These are phyloP conservation scores for Meloidogyne hapla DNA, from an alignment of 1,140 invertebrate species.

Conservation along the genomic window DNA sequence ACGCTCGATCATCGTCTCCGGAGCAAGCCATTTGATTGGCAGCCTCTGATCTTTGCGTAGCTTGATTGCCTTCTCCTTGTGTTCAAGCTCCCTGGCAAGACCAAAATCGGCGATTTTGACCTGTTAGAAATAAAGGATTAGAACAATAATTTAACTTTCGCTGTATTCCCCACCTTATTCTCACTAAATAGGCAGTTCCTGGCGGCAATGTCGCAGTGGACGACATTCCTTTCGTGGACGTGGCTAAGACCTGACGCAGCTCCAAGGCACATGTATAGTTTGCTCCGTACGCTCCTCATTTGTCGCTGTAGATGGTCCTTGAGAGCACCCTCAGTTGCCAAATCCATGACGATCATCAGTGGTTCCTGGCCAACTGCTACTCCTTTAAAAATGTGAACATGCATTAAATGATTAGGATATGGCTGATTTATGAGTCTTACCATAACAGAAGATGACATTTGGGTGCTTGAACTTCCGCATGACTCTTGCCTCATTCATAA, in stretches of 20 bases:
- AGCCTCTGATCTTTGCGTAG: background rate
- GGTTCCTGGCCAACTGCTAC: constrained; percentile 43
- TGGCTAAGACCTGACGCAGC: constrained; percentile 36
- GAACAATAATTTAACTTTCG: background rate
- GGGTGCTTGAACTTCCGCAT: constrained; percentile 37
- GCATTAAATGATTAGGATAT: background rate
- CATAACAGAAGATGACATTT: constrained; percentile 34
- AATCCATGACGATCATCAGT: constrained; percentile 42
- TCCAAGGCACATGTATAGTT: constrained; percentile 38
- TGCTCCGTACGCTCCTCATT: constrained; percentile 6
- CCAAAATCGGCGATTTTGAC: constrained; percentile 45
- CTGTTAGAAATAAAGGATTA: background rate
- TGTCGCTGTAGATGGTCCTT: constrained; percentile 34
- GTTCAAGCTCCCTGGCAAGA: constrained; percentile 12
- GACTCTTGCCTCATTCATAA: constrained; percentile 26
- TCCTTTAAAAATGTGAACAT: constrained; percentile 20
- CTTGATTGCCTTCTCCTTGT: background rate
- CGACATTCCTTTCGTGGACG: constrained; percentile 22
- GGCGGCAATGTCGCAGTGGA: constrained; percentile 37
- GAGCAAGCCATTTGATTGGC: constrained; percentile 42
- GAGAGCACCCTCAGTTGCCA: constrained; percentile 26
- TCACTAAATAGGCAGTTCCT: constrained; percentile 36
- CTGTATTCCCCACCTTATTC: background rate
- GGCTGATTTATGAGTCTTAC: background rate
- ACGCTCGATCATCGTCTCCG: constrained; percentile 28